phyloP scores from a whole-genome alignment of 1,140 invertebrate species.

The Drosophila aff. region DNA sequence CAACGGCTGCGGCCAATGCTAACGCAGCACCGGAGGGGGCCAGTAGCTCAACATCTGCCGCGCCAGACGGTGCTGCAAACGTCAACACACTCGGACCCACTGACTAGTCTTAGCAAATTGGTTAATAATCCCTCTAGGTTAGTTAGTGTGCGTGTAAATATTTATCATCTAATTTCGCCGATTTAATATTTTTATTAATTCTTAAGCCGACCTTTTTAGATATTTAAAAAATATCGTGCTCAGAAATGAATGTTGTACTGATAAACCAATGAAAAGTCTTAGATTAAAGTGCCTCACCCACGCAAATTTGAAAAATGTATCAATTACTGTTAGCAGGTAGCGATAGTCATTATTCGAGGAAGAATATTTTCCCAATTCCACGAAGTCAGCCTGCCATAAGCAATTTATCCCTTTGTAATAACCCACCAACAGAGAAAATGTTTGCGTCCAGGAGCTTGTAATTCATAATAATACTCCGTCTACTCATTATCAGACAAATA shows the following conservation, averaged over 20 bases:
- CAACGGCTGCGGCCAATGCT: constrained; percentile 1
- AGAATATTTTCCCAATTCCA: not conserved
- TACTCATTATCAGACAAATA: no score
- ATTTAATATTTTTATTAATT: constrained; percentile 74
- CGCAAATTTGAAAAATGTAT: no score
- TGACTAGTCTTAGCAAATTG: constrained; percentile 78
- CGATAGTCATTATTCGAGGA: not conserved
- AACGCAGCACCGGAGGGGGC: not conserved
- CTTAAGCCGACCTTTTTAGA: constrained; percentile 72
- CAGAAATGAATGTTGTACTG: constrained; percentile 75
- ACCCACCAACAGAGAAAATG: no score
- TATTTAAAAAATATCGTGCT: constrained; percentile 79
- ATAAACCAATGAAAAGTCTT: constrained; percentile 48
- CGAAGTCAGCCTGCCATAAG: not conserved
- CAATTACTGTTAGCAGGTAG: not conserved
- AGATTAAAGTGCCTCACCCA: no score
- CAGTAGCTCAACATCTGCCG: constrained; percentile 37
- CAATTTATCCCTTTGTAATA: not conserved
- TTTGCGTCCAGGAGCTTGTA: no score
- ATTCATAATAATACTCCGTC: no score
- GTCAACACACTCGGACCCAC: constrained; percentile 70
- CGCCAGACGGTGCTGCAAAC: constrained; percentile 11
- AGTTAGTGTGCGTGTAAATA: constrained; percentile 82
- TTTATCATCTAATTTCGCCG: constrained; percentile 75
- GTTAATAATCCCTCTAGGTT: constrained; percentile 68